A percentile compares a stretch with the other conserved stretches of the same genome.
These are phyloP conservation scores for Parthenolecanium corni DNA, from an alignment of 2,888 invertebrate genomes.

Conservation along the genomic window DNA sequence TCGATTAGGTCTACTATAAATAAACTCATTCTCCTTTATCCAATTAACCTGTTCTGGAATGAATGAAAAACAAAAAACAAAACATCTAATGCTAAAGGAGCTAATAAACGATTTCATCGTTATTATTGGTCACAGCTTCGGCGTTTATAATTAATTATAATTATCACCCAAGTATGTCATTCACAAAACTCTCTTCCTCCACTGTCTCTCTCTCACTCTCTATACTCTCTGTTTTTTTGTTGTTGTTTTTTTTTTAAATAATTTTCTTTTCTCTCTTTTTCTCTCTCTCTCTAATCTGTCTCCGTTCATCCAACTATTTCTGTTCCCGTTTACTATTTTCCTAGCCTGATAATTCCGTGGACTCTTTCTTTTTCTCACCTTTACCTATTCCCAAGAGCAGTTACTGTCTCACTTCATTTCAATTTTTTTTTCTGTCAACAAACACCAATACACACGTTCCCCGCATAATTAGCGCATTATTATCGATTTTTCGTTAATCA, in stretches of 20 bases:
- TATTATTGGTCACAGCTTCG: not conserved
- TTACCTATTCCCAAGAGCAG: not conserved
- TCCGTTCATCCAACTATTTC: no score
- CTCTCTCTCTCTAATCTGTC: no score
- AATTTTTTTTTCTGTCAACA: not conserved
- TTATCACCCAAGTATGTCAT: not conserved
- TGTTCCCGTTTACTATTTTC: no score
- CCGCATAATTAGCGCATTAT: not conserved
- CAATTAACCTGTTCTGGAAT: not conserved
- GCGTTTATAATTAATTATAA: slow-evolving; percentile 20
- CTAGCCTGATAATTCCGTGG: no score
- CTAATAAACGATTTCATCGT: not conserved
- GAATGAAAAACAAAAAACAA: no score
- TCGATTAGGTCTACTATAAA: no score
- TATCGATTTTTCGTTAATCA: not conserved
- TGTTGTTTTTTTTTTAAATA: no score
- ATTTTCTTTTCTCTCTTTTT: no score
- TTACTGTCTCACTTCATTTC: not conserved
- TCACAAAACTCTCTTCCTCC: not conserved
- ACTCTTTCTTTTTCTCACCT: not conserved
- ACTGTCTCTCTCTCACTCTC: not conserved
- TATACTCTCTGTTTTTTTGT: not conserved
- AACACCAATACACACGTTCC: not conserved
- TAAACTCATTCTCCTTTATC: no score
- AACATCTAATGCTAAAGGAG: not conserved